phyloP scores from a whole-genome alignment of 2,113 vertebrate genomes.

The Osmerus mordax region DNA sequence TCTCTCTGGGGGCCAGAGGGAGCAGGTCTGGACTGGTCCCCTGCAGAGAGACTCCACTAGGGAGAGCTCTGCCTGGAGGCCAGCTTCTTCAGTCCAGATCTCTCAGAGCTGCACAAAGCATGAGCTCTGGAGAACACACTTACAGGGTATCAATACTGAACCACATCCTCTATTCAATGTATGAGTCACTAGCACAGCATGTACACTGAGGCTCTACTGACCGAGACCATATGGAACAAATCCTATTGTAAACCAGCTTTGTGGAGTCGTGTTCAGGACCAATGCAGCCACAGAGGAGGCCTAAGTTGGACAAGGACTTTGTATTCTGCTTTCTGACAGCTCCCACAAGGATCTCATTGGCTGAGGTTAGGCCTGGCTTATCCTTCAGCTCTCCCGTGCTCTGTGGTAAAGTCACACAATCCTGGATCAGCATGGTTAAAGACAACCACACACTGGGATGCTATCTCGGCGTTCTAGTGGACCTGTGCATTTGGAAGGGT shows the following conservation, averaged over 20 bases:
- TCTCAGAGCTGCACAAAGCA: too few relatives aligned
- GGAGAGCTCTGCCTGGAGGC: not conserved
- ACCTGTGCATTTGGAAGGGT: slow-evolving; percentile 26
- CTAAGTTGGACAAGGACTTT: slow-evolving; percentile 34
- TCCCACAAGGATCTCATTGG: slow-evolving; percentile 47
- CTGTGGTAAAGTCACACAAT: not conserved
- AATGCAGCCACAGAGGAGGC: not conserved
- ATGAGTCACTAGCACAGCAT: too few relatives aligned
- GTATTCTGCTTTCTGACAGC: slow-evolving; percentile 64
- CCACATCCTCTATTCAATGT: too few relatives aligned
- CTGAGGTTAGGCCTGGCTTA: slow-evolving; percentile 19
- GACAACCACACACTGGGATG: slow-evolving; percentile 19
- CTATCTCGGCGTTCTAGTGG: slow-evolving; percentile 25
- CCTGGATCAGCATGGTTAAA: slow-evolving; percentile 26
- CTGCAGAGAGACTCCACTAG: not conserved
- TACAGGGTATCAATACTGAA: too few relatives aligned
- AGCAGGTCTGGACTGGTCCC: slow-evolving; percentile 54
- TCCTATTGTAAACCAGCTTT: not conserved
- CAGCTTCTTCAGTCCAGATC: not conserved
- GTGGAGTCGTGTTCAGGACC: slow-evolving; percentile 10
- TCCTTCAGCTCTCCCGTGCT: not conserved
- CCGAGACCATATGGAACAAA: not conserved
- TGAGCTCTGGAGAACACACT: too few relatives aligned
- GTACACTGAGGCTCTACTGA: too few relatives aligned
- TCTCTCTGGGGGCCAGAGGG: slow-evolving; percentile 40